phyloP scores from a whole-genome alignment of 2,113 vertebrate genomes.

The Sylvietta virens region DNA sequence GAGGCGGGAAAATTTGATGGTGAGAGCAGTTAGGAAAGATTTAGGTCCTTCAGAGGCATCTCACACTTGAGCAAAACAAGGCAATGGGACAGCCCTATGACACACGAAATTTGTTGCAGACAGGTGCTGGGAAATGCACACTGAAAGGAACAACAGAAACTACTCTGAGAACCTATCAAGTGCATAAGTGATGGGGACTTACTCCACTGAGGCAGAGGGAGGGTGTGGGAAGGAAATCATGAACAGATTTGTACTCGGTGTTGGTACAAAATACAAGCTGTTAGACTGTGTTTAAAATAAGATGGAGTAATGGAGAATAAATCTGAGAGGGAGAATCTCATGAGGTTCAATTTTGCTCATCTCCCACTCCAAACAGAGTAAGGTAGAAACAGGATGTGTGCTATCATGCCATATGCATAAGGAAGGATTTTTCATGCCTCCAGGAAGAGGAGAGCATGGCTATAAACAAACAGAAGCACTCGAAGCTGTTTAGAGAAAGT shows the following conservation, averaged over 20 bases:
- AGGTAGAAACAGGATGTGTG: background rate
- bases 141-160: slow-evolving; percentile 15
- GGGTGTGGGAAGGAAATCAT: background rate
- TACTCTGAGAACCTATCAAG: background rate
- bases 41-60: background rate
- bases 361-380: background rate
- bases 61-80: background rate
- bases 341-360: background rate
- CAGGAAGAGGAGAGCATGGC: background rate
- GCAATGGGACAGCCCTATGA: background rate
- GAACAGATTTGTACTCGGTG: slow-evolving; percentile 7
- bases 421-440: background rate
- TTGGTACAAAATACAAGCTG: slow-evolving; percentile 50
- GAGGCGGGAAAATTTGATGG: background rate
- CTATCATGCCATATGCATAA: background rate
- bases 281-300: slow-evolving; percentile 35
- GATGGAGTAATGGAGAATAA: background rate
- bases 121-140: background rate
- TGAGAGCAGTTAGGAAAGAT: background rate
- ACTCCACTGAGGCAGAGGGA: background rate
- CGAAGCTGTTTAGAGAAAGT: background rate
- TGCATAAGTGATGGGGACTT: background rate
- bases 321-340: background rate
- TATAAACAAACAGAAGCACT: background rate
- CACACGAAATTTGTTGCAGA: background rate